phyloP scores from a whole-genome alignment of 2,113 vertebrate species.

The Rana temporaria region DNA sequence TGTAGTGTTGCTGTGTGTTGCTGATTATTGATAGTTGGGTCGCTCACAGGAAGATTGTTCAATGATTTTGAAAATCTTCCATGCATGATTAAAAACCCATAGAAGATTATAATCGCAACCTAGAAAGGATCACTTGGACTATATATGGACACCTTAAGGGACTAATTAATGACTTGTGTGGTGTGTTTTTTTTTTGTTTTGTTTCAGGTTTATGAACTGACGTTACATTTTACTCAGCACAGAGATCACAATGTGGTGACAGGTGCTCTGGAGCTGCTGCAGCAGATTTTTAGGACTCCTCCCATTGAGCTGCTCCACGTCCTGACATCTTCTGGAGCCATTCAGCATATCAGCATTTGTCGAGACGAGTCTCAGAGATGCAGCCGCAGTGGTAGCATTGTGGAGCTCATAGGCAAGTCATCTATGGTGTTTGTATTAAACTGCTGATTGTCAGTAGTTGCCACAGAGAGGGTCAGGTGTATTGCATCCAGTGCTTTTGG shows the following conservation, averaged over 20 bases:
- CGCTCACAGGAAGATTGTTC: too few relatives aligned
- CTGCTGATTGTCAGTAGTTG: too few relatives aligned
- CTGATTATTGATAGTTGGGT: too few relatives aligned
- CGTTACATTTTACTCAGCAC: constrained; percentile 93
- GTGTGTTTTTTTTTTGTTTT: background rate
- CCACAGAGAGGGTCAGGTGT: too few relatives aligned
- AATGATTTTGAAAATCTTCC: too few relatives aligned
- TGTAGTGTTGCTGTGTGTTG: too few relatives aligned
- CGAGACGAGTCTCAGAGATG: constrained; percentile 78
- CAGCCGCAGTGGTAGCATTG: constrained; percentile 89
- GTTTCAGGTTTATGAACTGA: constrained; percentile 90
- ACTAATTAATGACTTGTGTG: background rate
- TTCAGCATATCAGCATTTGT: constrained; percentile 75
- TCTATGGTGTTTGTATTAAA: constrained; percentile 25
- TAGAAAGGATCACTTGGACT: too few relatives aligned
- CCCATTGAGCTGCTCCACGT: constrained; percentile 87
- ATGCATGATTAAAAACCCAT: too few relatives aligned
- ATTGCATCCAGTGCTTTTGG: too few relatives aligned
- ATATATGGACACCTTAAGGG: too few relatives aligned
- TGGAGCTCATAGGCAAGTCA: constrained; percentile 88
- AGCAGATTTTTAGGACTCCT: constrained; percentile 90
- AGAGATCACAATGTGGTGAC: constrained; percentile 97
- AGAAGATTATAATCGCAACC: too few relatives aligned
- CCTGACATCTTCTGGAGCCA: constrained; percentile 79
- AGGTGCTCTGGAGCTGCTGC: constrained; percentile 89